Evolutionary conservation across 2,797 vertebrate species (phyloP).

Genomic region (Sphenopsis melanotis): DNA sequence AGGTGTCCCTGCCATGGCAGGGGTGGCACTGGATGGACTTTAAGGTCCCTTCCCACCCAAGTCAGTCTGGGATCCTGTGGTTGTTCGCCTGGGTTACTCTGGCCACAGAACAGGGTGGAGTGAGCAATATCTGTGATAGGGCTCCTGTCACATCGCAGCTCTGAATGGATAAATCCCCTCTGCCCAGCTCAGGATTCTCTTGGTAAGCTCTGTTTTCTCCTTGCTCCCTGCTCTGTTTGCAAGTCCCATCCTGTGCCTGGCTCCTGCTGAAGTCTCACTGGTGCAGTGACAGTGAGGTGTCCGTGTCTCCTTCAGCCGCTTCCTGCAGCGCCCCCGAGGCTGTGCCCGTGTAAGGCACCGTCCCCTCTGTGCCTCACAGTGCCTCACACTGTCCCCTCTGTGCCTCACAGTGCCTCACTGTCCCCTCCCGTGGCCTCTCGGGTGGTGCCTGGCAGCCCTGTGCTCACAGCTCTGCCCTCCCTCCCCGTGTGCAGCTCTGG

Average conservation of each 20-base stretch:
- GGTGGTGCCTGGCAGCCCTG: not conserved
- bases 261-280: not conserved
- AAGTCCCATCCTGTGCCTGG: not conserved
- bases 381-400: too few species aligned
- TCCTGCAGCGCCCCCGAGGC: rapidly evolving
- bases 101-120: not conserved
- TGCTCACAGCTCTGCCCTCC: not conserved
- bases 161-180: not conserved
- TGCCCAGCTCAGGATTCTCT: not conserved
- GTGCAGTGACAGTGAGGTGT: not conserved
- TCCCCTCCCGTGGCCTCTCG: not conserved
- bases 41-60: not conserved
- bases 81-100: not conserved
- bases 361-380: not conserved
- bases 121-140: not conserved
- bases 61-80: not conserved
- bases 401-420: not conserved
- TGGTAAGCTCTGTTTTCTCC: not conserved
- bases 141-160: not conserved
- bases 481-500: not conserved
- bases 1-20: too few species aligned
- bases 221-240: not conserved
- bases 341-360: not conserved
- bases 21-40: rapidly evolving
- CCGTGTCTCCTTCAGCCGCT: not conserved